Conservation (phyloP, 2,113 vertebrate genomes). For the Urocynchramus pylzowi region DNA sequence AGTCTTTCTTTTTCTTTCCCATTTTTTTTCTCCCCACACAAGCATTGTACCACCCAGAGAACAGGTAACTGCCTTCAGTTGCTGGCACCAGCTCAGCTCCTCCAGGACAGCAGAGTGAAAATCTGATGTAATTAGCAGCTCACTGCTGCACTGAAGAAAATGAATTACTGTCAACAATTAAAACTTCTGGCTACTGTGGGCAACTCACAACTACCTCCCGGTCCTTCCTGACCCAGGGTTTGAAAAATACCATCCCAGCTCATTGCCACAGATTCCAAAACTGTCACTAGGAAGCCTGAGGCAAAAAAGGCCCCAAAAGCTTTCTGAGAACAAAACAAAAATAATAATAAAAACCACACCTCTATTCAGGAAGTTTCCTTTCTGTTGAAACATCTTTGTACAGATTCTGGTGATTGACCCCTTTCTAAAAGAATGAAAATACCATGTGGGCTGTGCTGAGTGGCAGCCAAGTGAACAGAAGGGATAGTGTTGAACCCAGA, state of each 20-base stretch:
- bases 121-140: background rate
- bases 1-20: background rate
- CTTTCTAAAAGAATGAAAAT: conserved; percentile 45
- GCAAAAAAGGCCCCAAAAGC: background rate
- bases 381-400: conserved; percentile 41
- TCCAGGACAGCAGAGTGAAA: background rate
- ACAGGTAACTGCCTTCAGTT: background rate
- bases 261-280: background rate
- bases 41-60: background rate
- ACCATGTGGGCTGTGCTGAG: conserved; percentile 44
- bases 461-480: conserved; percentile 58
- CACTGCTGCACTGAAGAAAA: background rate
- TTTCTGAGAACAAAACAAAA: background rate
- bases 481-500: conserved; percentile 25
- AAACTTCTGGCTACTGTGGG: background rate
- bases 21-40: background rate
- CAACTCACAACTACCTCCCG: background rate
- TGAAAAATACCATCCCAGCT: background rate
- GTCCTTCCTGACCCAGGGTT: background rate
- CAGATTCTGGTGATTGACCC: conserved; percentile 36
- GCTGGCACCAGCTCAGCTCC: background rate
- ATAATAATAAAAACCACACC: background rate
- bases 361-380: conserved; percentile 16
- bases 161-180: background rate
- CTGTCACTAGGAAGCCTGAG: background rate